phyloP scores from a whole-genome alignment of 2,888 invertebrate genomes.

The Eledona agricola region DNA sequence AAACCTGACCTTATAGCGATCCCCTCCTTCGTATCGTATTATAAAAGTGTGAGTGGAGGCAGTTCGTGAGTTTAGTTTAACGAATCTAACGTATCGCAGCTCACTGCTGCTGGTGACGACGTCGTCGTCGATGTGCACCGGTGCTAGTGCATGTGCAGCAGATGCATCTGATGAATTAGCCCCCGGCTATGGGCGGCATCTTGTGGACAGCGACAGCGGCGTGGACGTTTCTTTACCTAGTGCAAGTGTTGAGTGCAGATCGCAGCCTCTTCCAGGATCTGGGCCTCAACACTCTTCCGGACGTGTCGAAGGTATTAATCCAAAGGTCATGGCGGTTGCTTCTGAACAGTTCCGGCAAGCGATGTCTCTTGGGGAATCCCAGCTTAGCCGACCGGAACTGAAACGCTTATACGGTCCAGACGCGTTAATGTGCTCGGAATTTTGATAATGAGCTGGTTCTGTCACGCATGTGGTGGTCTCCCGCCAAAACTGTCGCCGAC shows the following conservation, averaged over 20 bases:
- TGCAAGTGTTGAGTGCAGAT: slow-evolving; percentile 50
- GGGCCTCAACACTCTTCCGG: slow-evolving; percentile 55
- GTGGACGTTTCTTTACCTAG: slow-evolving; percentile 56
- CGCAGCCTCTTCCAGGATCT: slow-evolving; percentile 55
- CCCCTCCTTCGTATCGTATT: slow-evolving; percentile 51
- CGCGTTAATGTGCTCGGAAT: slow-evolving; percentile 2
- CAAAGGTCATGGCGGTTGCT: slow-evolving; percentile 7
- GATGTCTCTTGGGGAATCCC: slow-evolving; percentile 51
- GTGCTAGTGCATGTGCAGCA: slow-evolving; percentile 49
- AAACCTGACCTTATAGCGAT: too few relatives aligned
- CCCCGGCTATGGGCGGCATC: slow-evolving; percentile 58
- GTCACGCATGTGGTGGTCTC: slow-evolving; percentile 20
- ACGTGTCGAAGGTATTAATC: slow-evolving; percentile 55
- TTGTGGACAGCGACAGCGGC: slow-evolving; percentile 55
- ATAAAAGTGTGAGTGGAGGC: slow-evolving; percentile 53
- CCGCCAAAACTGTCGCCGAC: slow-evolving; percentile 24
- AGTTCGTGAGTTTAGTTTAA: slow-evolving; percentile 51
- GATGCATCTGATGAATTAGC: slow-evolving; percentile 53
- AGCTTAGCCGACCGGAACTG: slow-evolving; percentile 44
- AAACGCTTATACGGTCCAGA: slow-evolving; percentile 13
- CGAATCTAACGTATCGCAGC: slow-evolving; percentile 42
- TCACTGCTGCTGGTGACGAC: slow-evolving; percentile 44
- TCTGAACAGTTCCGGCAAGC: slow-evolving; percentile 44
- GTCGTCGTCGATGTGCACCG: slow-evolving; percentile 42
- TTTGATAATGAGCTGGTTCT: slow-evolving; percentile 9